Base-by-base conservation (phyloP, 1,140 invertebrate species). In the Lucilia sericata region DNA sequence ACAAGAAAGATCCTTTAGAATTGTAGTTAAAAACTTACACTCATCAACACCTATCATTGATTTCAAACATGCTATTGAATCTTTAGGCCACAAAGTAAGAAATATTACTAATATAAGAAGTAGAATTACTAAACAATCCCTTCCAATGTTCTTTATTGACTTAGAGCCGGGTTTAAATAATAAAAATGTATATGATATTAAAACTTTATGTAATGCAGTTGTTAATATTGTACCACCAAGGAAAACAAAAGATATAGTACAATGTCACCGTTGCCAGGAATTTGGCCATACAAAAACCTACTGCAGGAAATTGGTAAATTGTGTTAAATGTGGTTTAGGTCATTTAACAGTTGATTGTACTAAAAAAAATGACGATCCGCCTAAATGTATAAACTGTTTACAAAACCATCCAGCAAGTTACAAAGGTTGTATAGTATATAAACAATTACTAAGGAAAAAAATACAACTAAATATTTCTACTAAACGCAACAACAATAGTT, bases 181-280 rank as follows among this genome's bases (percentile, higher is more conserved):
- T n/a, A n/a, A n/a, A n/a, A n/a, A n/a, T n/a, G n/a, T n/a, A n/a
- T n/a, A n/a, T n/a, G n/a, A n/a, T n/a, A n/a, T n/a, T n/a, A n/a
- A n/a, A n/a, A n/a, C 1, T 34, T 8, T 75, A 30, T 36, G 8
- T 13, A 75, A 75, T n/a, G 34, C 25, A 2, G 36, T 34, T 36
- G 74, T 75, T 9, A 34, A 7, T 2, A 75, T 75, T 34, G 74
- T 36, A 75, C 74, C 74, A 10, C 80, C 75, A 55, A 86, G 2
- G 13, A 81, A 49, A 81, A 47, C 34, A n/a, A 19, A 55, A 0
- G 80, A 81, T n/a, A 10, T 82, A 2, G 51, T 82, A 2, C 80
- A 82, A 25, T 82, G 80, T 34, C 30, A 55, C 19, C 17, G 78
- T 74, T 74, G 82, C 55, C 82, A 83, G 65, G 60, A 74, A 74